phyloP scores from a whole-genome alignment of 2,113 vertebrate genomes.

The Clarias gariepinus region DNA sequence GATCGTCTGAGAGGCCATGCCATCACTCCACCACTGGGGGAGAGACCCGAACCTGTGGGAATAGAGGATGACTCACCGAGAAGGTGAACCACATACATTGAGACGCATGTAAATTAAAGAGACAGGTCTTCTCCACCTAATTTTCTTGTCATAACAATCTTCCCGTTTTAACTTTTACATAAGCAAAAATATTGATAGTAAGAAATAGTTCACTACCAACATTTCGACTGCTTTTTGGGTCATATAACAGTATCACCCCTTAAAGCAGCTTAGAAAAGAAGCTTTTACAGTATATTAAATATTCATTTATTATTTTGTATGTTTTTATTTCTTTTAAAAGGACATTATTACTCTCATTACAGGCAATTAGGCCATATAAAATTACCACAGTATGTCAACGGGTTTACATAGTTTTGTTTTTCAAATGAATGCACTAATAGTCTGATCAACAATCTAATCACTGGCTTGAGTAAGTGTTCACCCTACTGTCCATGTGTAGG shows the following conservation, averaged over 20 bases:
- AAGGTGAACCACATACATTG: constrained; percentile 68
- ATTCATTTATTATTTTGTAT: background rate
- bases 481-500: background rate
- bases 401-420: constrained; percentile 33
- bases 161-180: background rate
- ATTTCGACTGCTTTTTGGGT: background rate
- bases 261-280: background rate
- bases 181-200: background rate
- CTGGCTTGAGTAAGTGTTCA: background rate
- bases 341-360: background rate
- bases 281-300: background rate
- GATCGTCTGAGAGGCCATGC: constrained; percentile 81
- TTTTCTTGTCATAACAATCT: background rate
- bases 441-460: background rate
- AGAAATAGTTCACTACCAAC: background rate
- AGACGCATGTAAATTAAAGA: background rate
- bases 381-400: constrained; percentile 11
- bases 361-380: constrained; percentile 3
- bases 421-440: background rate
- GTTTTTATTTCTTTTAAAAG: background rate
- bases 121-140: background rate
- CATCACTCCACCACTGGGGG: constrained; percentile 71
- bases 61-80: constrained; percentile 77
- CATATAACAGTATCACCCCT: background rate
- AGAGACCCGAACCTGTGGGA: constrained; percentile 75